A percentile compares a stretch with the other conserved stretches of the same genome.
phyloP scores from a whole-genome alignment of 2,113 vertebrate genomes.

The Barnardius zonarius region DNA sequence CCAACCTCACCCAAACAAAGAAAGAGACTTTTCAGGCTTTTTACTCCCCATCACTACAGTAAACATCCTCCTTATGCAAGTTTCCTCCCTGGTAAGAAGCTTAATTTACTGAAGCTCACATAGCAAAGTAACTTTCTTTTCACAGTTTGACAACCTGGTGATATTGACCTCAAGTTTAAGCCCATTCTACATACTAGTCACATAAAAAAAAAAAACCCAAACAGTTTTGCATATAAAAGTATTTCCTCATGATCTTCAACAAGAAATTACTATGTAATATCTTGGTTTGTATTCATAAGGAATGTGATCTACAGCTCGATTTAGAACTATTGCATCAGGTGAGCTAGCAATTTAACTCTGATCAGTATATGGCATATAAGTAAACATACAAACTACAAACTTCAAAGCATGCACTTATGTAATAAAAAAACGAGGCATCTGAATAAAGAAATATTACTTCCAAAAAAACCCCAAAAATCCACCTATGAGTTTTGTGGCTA shows the following conservation, averaged over 20 bases:
- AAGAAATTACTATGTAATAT: background rate
- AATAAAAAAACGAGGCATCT: background rate
- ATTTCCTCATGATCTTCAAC: background rate
- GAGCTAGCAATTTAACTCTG: background rate
- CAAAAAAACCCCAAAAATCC: background rate
- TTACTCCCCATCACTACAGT: background rate
- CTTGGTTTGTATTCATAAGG: background rate
- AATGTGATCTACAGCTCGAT: background rate
- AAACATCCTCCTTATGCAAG: background rate
- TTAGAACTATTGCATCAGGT: background rate
- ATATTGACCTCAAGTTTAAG: conserved; percentile 10
- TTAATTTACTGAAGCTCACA: background rate
- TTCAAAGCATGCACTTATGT: background rate
- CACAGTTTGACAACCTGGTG: background rate
- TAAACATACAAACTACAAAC: background rate
- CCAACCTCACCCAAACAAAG: background rate
- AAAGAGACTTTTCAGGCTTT: background rate
- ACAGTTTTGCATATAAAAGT: background rate
- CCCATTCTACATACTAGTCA: background rate
- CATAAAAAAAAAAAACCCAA: background rate
- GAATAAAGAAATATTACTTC: background rate
- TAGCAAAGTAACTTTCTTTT: background rate
- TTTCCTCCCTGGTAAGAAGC: background rate
- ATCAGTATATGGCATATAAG: background rate
- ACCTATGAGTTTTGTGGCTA: background rate